phyloP scores from a whole-genome alignment of 2,888 invertebrate species.

The Trisateles emortualis region DNA sequence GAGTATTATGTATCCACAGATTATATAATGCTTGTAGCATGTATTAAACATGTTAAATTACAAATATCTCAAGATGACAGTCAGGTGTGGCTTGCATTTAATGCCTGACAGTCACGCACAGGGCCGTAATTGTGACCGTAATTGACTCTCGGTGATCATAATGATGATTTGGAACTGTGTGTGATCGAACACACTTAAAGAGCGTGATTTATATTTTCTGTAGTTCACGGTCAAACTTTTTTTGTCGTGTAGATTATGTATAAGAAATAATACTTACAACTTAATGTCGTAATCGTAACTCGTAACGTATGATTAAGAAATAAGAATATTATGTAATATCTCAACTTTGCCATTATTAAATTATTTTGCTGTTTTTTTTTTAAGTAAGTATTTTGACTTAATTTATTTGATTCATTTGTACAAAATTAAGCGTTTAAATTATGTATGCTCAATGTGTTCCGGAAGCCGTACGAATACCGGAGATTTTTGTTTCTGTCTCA shows the following conservation, averaged over 20 bases:
- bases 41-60: background rate
- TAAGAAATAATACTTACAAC: too few relatives aligned
- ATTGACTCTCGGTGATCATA: conserved; percentile 24
- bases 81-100: conserved; percentile 9
- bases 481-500: conserved; percentile 34
- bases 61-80: background rate
- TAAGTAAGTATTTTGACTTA: too few relatives aligned
- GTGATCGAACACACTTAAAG: conserved; percentile 26
- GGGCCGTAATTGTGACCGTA: conserved; percentile 36
- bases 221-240: conserved; percentile 33
- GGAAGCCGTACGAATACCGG: conserved; percentile 40
- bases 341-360: too few relatives aligned
- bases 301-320: background rate
- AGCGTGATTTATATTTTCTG: conserved; percentile 10
- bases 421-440: conserved; percentile 4
- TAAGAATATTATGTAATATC: background rate
- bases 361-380: too few relatives aligned
- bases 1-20: too few relatives aligned
- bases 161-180: conserved; percentile 12
- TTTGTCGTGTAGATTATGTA: conserved; percentile 5
- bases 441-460: conserved; percentile 26
- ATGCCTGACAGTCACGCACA: conserved; percentile 34
- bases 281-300: too few relatives aligned
- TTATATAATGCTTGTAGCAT: background rate
- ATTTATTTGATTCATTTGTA: conserved; percentile 25